A percentile compares a stretch with the other conserved stretches of the same genome.
Evolutionary conservation across 2,888 invertebrate species (phyloP).

Genomic region (Julus scanicus): DNA sequence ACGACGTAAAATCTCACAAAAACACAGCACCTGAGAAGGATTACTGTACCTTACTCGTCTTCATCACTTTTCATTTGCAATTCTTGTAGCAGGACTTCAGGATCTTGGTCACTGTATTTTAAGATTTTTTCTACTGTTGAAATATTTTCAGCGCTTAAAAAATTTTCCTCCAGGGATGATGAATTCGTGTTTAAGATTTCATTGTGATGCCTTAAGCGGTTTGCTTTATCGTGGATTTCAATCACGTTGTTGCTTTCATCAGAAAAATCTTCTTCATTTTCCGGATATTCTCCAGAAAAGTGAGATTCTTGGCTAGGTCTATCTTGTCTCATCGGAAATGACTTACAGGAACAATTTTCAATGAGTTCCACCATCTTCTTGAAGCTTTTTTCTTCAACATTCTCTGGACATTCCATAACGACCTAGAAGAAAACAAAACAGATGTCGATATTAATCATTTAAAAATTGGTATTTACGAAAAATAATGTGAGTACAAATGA

Average conservation of each 20-base stretch:
- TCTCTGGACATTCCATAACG: constrained; percentile 69
- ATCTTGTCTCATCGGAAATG: constrained; percentile 66
- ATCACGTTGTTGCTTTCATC: constrained; percentile 50
- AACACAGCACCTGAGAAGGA: neutral
- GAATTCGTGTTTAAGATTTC: neutral
- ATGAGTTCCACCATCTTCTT: constrained; percentile 72
- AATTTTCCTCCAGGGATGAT: constrained; percentile 18
- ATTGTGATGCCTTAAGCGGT: neutral
- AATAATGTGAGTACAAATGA: too few species aligned
- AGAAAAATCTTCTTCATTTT: constrained; percentile 44
- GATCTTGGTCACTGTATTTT: constrained; percentile 44
- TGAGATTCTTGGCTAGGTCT: neutral
- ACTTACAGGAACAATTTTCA: constrained; percentile 75
- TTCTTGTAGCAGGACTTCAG: constrained; percentile 37
- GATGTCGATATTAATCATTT: neutral
- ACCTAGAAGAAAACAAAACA: constrained; percentile 67
- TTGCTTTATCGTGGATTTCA: constrained; percentile 41
- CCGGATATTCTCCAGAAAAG: constrained; percentile 44
- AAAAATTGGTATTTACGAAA: neutral
- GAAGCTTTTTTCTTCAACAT: constrained; percentile 4
- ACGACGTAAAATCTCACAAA: neutral
- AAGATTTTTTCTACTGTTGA: constrained; percentile 44
- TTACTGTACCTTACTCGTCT: constrained; percentile 49
- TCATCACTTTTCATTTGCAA: constrained; percentile 28
- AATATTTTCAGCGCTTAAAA: constrained; percentile 34